phyloP scores from a whole-genome alignment of 2,888 invertebrate genomes.

The Macropis europaea region DNA sequence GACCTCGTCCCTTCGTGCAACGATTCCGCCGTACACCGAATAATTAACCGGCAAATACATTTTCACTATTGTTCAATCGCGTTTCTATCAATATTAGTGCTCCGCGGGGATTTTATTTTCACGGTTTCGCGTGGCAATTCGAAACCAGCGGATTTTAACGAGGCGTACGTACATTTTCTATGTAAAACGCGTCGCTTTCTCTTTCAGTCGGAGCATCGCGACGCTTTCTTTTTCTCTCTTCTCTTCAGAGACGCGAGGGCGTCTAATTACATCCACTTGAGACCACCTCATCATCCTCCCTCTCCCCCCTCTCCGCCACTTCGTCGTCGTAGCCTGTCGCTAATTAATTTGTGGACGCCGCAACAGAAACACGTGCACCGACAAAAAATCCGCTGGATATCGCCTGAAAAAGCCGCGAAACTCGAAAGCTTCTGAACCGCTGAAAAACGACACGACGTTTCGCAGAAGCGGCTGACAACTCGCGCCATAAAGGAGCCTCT shows the following conservation, averaged over 20 bases:
- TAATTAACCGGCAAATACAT: conserved; percentile 4
- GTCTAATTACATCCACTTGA: conserved; percentile 69
- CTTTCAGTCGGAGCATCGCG: conserved; percentile 28
- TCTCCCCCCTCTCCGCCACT: no score
- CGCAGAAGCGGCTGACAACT: background rate
- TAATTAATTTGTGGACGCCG: conserved; percentile 62
- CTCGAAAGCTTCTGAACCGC: background rate
- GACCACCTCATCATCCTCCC: conserved; percentile 48
- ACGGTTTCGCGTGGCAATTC: background rate
- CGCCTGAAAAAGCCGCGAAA: conserved; percentile 18
- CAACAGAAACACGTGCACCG: conserved; percentile 51
- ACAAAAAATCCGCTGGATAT: conserved; percentile 38
- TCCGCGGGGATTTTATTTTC: conserved; percentile 2
- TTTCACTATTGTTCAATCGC: conserved; percentile 5
- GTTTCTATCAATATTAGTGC: conserved; percentile 13
- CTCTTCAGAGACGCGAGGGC: conserved; percentile 46
- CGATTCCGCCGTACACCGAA: no score
- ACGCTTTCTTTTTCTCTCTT: conserved; percentile 15
- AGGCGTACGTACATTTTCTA: conserved; percentile 26
- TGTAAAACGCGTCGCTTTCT: conserved; percentile 49
- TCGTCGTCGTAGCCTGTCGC: conserved; percentile 51
- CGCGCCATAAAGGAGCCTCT: no score
- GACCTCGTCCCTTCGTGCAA: no score
- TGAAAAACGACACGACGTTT: background rate
- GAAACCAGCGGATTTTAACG: conserved; percentile 12